Base-by-base conservation (phyloP, 2,888 invertebrate species). In the Cheilosia impressa region DNA sequence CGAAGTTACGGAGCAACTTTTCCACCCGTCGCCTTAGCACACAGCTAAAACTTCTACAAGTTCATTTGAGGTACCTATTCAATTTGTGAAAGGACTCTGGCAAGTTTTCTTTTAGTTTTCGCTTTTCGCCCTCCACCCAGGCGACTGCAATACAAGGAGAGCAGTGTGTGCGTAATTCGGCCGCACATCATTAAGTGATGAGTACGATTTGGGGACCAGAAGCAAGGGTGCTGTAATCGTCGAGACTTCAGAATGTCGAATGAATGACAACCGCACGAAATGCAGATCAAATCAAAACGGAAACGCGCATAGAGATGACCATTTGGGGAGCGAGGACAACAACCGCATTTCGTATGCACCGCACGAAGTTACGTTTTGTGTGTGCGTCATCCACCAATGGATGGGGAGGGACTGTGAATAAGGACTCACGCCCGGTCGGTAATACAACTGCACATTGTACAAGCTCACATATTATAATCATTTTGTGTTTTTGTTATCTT, bases 101-200 rank as follows among this genome's bases (percentile, higher is more conserved):
- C 41, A 57, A 38, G 38, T 38, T 38, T 38, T 38, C 13, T 13
- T 4, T 38, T 38, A 38, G 13, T 38, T 58, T 68, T 77, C 72
- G 57, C 79, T 38, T 63, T 68, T 77, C 72, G 57, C 79, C 72
- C 50, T 53, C 43, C 55, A 62, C 13, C 27, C 43, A 10, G 62
- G 53, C 72, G 71, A 53, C 47, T 72, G 58, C 47, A 34, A 45
- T 66, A 60, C 47, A 43, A 43, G 53, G 62, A 62, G 52, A 53
- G 57, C 24, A 77, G 52, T 41, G 47, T 73, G 62, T 78, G 78
- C 63, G 78, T 68, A 68, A 68, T 73, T 66, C 77, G 24, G 71
- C 63, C 22, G 22, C 83, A 66, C 78, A 53, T 53, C 50, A 57
- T 83, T 62, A 66, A 60, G 41, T 50, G 41, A 6, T 27, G 7